These are phyloP conservation scores for Podargus strigoides DNA, from an alignment of 2,797 vertebrate species.

Conservation along the genomic window DNA sequence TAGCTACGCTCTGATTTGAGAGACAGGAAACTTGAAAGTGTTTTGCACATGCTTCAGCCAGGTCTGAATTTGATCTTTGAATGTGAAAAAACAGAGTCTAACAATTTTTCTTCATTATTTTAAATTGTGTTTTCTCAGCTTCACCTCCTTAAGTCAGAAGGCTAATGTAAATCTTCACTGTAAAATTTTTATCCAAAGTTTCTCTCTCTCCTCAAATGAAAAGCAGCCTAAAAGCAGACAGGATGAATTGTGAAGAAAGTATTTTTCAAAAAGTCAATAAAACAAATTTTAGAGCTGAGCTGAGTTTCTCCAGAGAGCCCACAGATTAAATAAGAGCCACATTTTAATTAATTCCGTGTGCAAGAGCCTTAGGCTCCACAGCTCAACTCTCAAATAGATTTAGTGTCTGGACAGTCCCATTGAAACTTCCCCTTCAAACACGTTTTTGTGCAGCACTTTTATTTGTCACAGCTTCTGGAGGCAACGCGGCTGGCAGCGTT, in stretches of 20 bases:
- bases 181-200: not conserved
- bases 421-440: not conserved
- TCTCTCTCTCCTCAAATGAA: not conserved
- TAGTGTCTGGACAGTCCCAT: not conserved
- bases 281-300: not conserved
- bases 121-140: not conserved
- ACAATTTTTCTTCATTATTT: not conserved
- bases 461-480: not conserved
- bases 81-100: not conserved
- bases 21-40: not conserved
- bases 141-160: not conserved
- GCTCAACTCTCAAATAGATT: not conserved
- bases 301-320: not conserved
- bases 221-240: not conserved
- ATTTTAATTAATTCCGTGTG: not conserved
- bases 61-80: not conserved
- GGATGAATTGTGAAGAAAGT: not conserved
- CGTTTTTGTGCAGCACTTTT: not conserved
- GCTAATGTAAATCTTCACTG: not conserved
- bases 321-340: not conserved
- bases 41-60: not conserved
- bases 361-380: not conserved
- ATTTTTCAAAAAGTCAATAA: not conserved
- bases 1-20: not conserved
- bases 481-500: fast-evolving